Percentiles rank a stretch among this genome's conserved stretches.
Conservation (phyloP, 2,797 vertebrate species). For the Sebastes baramenuke region DNA sequence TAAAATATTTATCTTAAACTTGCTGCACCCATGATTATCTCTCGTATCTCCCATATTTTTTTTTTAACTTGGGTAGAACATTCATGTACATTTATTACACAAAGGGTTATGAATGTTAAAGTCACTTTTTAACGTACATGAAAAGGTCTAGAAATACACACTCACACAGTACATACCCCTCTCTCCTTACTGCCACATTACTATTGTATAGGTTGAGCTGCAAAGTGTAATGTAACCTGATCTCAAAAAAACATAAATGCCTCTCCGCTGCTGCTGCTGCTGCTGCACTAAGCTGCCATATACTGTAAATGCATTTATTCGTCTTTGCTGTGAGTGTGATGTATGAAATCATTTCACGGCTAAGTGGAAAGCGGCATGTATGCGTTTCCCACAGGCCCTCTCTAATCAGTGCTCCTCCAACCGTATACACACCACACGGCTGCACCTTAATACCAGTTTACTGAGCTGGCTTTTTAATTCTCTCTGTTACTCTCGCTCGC, state of each 20-base stretch:
- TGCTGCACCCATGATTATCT: neutral
- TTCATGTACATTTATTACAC: neutral
- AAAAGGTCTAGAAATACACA: neutral
- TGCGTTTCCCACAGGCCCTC: slow-evolving; percentile 66
- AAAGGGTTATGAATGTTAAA: neutral
- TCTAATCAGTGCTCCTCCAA: slow-evolving; percentile 73
- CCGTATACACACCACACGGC: slow-evolving; percentile 65
- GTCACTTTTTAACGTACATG: neutral
- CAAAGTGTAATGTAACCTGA: slow-evolving; percentile 12
- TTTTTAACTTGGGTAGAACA: neutral
- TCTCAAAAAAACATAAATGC: neutral
- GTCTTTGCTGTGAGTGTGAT: slow-evolving; percentile 61
- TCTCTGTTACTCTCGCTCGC: slow-evolving; percentile 36
- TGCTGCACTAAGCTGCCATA: slow-evolving; percentile 29
- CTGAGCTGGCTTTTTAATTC: slow-evolving; percentile 69
- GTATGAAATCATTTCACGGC: slow-evolving; percentile 73
- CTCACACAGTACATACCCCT: neutral
- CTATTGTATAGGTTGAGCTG: slow-evolving; percentile 5
- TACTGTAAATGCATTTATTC: slow-evolving; percentile 53
- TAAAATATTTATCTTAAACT: neutral
- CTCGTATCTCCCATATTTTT: neutral
- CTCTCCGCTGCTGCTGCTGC: neutral
- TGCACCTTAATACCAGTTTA: slow-evolving; percentile 75
- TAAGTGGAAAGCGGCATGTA: slow-evolving; percentile 70
- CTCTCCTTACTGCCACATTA: neutral